Percentiles rank a stretch among this genome's conserved stretches.
Conservation (phyloP, 1,140 invertebrate genomes). For the Pentalonia nigronervosa region DNA sequence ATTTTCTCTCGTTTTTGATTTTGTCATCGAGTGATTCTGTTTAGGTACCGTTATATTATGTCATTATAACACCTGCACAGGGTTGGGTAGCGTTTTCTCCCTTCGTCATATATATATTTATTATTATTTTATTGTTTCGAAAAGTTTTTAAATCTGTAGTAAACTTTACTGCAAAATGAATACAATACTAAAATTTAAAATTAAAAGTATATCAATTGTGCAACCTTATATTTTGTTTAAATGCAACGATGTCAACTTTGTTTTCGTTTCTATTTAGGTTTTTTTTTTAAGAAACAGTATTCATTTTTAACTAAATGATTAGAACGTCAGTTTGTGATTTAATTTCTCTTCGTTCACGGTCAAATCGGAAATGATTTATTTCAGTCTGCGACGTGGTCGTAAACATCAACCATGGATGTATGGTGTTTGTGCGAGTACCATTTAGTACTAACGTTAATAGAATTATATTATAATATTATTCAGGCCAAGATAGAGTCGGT, state of each 20-base stretch:
- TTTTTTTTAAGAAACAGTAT: not conserved
- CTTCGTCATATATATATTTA: not conserved
- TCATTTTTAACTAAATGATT: not conserved
- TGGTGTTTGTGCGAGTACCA: not conserved
- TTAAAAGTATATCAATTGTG: not conserved
- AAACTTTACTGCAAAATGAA: not conserved
- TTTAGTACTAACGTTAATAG: not conserved
- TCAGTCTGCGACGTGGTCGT: not conserved
- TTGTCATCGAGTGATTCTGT: not conserved
- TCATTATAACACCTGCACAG: not conserved
- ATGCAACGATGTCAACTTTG: not conserved
- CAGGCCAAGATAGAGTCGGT: not conserved
- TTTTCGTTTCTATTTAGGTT: not conserved
- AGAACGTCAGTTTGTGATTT: not conserved
- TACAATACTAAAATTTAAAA: not conserved
- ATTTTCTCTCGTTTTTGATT: not conserved
- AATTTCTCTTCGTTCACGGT: too few relatives aligned
- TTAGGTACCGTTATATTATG: too few relatives aligned
- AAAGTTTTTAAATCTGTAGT: not conserved
- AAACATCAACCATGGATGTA: too few relatives aligned
- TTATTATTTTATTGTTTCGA: not conserved
- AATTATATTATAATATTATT: not conserved
- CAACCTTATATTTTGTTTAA: not conserved
- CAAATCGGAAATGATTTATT: too few relatives aligned
- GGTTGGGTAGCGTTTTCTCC: not conserved